Conservation (phyloP, 2,888 invertebrate genomes). For the Pollenia angustigena region DNA sequence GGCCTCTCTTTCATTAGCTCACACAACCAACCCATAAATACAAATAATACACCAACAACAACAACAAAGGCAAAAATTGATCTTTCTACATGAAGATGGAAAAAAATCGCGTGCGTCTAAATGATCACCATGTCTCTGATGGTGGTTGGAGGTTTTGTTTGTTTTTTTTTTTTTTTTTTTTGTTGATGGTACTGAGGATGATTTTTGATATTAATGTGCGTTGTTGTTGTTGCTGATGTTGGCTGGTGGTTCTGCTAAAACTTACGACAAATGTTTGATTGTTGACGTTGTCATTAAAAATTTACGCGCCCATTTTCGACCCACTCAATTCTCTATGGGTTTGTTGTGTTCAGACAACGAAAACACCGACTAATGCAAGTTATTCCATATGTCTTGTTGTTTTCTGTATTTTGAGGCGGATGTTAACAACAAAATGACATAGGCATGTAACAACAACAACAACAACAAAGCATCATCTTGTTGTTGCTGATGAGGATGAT, state of each 20-base stretch:
- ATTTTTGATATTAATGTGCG: conserved; percentile 62
- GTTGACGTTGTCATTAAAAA: conserved; percentile 71
- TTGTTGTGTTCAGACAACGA: conserved; percentile 47
- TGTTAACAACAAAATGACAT: conserved; percentile 74
- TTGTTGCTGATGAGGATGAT: conserved; percentile 68
- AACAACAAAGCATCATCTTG: conserved; percentile 68
- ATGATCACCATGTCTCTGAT: conserved; percentile 72
- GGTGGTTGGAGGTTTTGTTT: conserved; percentile 68
- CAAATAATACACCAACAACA: conserved; percentile 3
- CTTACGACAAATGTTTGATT: conserved; percentile 68
- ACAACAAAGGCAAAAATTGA: conserved; percentile 46
- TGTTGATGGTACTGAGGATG: conserved; percentile 72
- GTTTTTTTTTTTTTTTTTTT: conserved; percentile 59
- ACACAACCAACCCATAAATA: conserved; percentile 30
- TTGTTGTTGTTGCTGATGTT: conserved; percentile 16
- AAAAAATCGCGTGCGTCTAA: conserved; percentile 64
- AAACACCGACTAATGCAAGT: conserved; percentile 36
- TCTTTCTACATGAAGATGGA: conserved; percentile 59
- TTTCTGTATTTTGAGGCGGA: conserved; percentile 78
- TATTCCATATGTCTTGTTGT: conserved; percentile 29
- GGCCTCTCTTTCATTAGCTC: conserved; percentile 5
- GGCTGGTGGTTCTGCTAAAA: conserved; percentile 10
- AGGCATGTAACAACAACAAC: conserved; percentile 34
- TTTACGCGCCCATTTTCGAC: conserved; percentile 82
- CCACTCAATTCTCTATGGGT: conserved; percentile 79